Base-by-base conservation (phyloP, 30 jellyfish, hydroid and myxozoan genomes). In the Aurelia aurita region DNA sequence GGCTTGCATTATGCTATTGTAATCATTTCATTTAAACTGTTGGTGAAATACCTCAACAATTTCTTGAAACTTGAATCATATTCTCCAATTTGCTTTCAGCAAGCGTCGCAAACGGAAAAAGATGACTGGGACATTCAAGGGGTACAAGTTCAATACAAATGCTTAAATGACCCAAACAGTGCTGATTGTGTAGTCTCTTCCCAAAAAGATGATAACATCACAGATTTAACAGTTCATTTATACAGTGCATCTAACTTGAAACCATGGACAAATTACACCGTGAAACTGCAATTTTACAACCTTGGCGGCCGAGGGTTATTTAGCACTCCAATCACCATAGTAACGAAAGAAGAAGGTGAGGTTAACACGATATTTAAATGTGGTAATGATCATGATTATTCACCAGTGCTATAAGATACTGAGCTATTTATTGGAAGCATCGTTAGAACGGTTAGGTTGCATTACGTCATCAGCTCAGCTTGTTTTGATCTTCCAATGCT, bases 81-180 rank as follows among this genome's bases (percentile, higher is more conserved):
- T 45, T 14, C 23, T 27, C 22, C 67, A 12, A 31, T 74, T 76
- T 14, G 3, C 22, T 78, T 62, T 10, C 35, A 78, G 89, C 58
- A 20, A 58, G 21, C 23, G 58, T 5, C 79, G 3, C 71, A 60
- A 60, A 31, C 46, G 0, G 75, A 78, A 55, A 78, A 23, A 34
- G 27, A 59, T 21, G 71, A 78, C 34, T 78, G 89, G 89, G 89
- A 59, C 35, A 22, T 78, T 6, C 12, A 60, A 78, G 89, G 89
- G 18, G 15, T 78, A 27, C 45, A 23, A 51, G 60, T 78, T 23
- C 15, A 5, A 2, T 45, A 55, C 71, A 59, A 43, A 9, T 78
- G 89, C 32, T 11, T 53, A 1, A 53, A 44, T 13, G 89, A 59
- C 59, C 57, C 44, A 27, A 23, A 23, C 19, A 46, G 79, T 18